Conservation (phyloP, 92 coral and sea anemone species). For the Virgularia gustaviana region DNA sequence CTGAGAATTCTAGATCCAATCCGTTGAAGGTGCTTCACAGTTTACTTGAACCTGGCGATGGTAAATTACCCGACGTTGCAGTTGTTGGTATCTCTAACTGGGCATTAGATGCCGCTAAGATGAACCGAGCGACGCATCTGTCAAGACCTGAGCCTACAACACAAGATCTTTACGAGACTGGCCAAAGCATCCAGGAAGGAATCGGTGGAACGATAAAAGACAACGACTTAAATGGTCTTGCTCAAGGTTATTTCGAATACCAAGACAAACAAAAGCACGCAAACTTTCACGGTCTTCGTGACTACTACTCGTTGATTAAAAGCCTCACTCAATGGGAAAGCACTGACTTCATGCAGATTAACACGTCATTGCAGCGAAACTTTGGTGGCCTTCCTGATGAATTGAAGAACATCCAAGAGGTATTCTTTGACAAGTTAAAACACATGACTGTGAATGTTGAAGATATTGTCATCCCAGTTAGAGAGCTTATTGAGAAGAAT, state of each 20-base stretch:
- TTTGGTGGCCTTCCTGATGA: slow-evolving; percentile 9
- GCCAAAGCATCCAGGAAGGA: background rate
- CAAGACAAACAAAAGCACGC: slow-evolving; percentile 13
- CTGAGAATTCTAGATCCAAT: slow-evolving; percentile 4
- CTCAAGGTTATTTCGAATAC: slow-evolving; percentile 13
- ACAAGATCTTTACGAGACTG: slow-evolving; percentile 23
- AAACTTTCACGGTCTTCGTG: slow-evolving; percentile 34
- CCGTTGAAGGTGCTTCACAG: slow-evolving; percentile 19
- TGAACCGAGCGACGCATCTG: slow-evolving; percentile 39
- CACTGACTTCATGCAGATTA: background rate
- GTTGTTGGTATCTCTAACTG: slow-evolving; percentile 22
- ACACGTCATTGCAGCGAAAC: slow-evolving; percentile 21
- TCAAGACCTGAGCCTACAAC: slow-evolving; percentile 21
- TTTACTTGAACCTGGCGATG: slow-evolving; percentile 12
- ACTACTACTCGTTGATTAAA: slow-evolving; percentile 25
- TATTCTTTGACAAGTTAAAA: background rate
- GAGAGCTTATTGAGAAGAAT: slow-evolving; percentile 35
- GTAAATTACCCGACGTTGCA: slow-evolving; percentile 9
- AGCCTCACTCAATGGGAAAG: background rate
- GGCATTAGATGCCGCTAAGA: slow-evolving; percentile 36
- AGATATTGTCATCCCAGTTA: slow-evolving; percentile 13
- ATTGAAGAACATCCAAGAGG: background rate
- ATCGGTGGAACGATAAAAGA: background rate
- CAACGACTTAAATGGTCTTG: slow-evolving; percentile 2
- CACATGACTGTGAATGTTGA: background rate